These are phyloP conservation scores for Polietes domitor DNA, from an alignment of 2,888 invertebrate genomes.

Conservation along the genomic window DNA sequence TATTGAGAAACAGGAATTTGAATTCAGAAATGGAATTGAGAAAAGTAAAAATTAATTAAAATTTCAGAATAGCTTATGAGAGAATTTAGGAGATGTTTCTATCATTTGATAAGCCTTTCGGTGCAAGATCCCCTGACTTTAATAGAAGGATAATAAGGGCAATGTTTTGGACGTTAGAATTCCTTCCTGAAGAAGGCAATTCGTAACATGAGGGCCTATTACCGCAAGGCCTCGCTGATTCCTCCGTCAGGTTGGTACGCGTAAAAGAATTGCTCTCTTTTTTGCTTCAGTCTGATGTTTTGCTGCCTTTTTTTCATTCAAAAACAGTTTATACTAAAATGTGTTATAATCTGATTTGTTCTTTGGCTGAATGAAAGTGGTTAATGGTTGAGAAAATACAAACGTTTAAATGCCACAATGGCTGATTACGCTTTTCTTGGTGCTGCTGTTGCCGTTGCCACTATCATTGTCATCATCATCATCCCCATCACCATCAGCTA, in stretches of 20 bases:
- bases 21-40: too few relatives aligned
- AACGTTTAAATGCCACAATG: not conserved
- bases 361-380: not conserved
- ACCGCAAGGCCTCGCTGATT: too few relatives aligned
- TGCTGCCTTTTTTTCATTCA: not conserved
- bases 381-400: not conserved
- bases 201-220: too few relatives aligned
- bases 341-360: conserved; percentile 7
- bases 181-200: too few relatives aligned
- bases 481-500: not conserved
- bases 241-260: not conserved
- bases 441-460: not conserved
- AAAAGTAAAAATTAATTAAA: too few relatives aligned
- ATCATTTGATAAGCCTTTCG: too few relatives aligned
- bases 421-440: not conserved
- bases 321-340: not conserved
- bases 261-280: not conserved
- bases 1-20: too few relatives aligned
- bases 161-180: too few relatives aligned
- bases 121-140: too few relatives aligned
- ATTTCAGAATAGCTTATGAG: too few relatives aligned
- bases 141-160: too few relatives aligned
- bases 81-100: too few relatives aligned
- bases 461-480: not conserved
- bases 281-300: not conserved